phyloP scores from a whole-genome alignment of 2,888 invertebrate genomes.

The Heliconius erato region DNA sequence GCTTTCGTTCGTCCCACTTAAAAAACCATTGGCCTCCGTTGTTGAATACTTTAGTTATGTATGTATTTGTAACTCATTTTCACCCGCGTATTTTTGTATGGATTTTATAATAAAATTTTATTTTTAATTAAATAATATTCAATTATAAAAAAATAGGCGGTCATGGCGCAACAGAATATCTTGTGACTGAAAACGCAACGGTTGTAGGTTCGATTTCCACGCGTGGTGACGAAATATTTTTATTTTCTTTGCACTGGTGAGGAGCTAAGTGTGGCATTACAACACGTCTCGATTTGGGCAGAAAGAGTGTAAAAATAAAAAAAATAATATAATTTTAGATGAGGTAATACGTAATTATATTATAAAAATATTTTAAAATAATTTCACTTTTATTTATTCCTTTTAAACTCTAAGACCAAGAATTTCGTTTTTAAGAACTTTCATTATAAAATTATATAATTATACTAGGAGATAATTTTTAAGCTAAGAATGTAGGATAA shows the following conservation, averaged over 20 bases:
- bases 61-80: neutral
- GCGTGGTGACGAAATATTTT: too few relatives aligned
- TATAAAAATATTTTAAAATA: neutral
- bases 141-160: too few relatives aligned
- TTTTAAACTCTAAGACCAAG: neutral
- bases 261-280: too few relatives aligned
- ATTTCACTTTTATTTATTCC: neutral
- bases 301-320: neutral
- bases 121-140: too few relatives aligned
- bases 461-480: neutral
- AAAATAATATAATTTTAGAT: neutral
- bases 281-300: too few relatives aligned
- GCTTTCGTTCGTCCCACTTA: constrained; percentile 52
- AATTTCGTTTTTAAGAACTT: neutral
- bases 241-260: too few relatives aligned
- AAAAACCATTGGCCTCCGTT: constrained; percentile 41
- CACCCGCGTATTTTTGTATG: neutral
- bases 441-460: neutral
- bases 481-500: too few relatives aligned
- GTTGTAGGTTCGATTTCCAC: too few relatives aligned
- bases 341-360: neutral
- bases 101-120: neutral
- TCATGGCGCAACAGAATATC: too few relatives aligned
- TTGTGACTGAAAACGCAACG: too few relatives aligned
- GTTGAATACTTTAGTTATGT: neutral